Conservation (phyloP, 2,113 vertebrate species). For the Sarotherodon lohbergeri region DNA sequence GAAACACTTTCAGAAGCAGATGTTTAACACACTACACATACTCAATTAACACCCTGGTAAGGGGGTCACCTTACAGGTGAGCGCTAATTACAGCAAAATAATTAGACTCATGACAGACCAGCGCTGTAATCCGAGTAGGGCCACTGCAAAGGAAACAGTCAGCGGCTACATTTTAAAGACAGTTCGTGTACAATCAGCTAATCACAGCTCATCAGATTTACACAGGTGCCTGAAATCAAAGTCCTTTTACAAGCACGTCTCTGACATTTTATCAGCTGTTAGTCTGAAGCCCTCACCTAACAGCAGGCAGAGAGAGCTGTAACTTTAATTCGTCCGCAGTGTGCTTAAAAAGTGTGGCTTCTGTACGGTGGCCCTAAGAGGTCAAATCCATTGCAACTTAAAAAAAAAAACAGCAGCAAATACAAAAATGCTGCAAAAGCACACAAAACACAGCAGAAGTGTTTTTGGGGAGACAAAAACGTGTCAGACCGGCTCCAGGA, state of each 20-base stretch:
- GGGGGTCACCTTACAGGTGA: constrained; percentile 26
- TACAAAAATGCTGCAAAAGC: background rate
- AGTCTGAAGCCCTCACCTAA: accelerated
- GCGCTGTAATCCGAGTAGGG: background rate
- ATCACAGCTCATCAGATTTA: background rate
- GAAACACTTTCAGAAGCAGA: background rate
- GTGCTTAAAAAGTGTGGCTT: background rate
- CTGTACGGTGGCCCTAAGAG: background rate
- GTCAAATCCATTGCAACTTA: background rate
- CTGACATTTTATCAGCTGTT: background rate
- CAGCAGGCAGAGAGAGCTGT: background rate
- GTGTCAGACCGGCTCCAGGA: accelerated
- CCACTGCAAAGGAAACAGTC: background rate
- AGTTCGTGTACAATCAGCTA: background rate
- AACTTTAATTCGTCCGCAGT: accelerated
- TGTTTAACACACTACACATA: constrained; percentile 10
- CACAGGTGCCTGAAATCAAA: background rate
- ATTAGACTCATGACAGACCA: background rate
- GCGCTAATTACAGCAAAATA: constrained; percentile 13
- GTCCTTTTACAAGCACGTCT: background rate
- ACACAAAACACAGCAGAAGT: background rate
- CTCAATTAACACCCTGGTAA: constrained; percentile 25
- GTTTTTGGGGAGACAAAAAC: background rate
- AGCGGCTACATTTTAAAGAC: background rate
- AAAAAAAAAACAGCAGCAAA: background rate